Conservation (phyloP, 2,797 vertebrate genomes). For the Aplochiton taeniatus region DNA sequence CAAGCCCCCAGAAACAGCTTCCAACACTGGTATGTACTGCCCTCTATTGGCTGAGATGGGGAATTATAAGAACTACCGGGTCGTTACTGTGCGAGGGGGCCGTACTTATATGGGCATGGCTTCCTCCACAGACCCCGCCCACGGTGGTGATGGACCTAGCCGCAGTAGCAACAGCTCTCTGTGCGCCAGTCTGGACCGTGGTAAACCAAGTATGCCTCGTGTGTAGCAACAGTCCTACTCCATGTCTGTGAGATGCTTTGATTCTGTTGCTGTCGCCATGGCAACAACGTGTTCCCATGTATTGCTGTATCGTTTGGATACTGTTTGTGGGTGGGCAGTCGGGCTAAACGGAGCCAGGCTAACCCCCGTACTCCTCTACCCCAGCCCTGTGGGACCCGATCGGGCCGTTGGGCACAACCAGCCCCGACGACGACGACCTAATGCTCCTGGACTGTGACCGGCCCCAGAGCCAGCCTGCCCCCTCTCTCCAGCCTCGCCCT, state of each 20-base stretch:
- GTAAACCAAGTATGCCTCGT: constrained; percentile 45
- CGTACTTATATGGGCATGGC: neutral
- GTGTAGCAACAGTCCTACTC: neutral
- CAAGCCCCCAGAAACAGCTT: constrained; percentile 47
- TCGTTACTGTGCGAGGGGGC: neutral
- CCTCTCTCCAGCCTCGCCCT: constrained; percentile 25
- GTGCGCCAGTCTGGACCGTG: constrained; percentile 53
- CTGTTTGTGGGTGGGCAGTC: neutral
- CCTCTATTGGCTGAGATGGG: constrained; percentile 11
- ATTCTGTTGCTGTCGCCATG: too few relatives aligned
- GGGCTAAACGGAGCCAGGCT: neutral
- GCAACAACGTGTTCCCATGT: neutral
- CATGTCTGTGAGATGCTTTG: too few relatives aligned
- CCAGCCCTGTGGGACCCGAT: constrained; percentile 46
- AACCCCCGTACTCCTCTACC: constrained; percentile 1
- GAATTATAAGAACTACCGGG: neutral
- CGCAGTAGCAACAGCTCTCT: constrained; percentile 40
- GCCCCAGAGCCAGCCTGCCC: constrained; percentile 25
- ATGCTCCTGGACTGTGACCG: constrained; percentile 55
- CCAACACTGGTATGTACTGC: constrained; percentile 67
- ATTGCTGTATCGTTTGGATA: neutral
- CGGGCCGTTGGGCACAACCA: constrained; percentile 32
- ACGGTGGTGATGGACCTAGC: constrained; percentile 51
- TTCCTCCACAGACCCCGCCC: constrained; percentile 46
- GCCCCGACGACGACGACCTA: constrained; percentile 54